Base-by-base conservation (phyloP, 2,888 invertebrate genomes). In the Helleia helle region DNA sequence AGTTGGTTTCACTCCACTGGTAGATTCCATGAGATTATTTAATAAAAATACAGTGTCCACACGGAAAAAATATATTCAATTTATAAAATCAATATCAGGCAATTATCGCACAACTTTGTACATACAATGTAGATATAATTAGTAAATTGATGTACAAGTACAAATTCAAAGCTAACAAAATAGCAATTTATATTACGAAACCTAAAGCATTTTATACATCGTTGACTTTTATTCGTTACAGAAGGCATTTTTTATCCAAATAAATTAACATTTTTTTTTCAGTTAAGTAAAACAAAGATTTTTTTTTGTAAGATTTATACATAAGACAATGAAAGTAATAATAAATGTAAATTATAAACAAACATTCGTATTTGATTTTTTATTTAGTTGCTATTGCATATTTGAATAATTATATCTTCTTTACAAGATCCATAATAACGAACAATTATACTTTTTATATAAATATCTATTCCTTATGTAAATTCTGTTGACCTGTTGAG, bases 31-130 rank as follows among this genome's bases (percentile, higher is more conserved):
- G n/a, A n/a, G n/a, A n/a, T n/a, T n/a, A 22, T 36, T n/a, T n/a
- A 47, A 50, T 47, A 49, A 55, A 52, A 53, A 66, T 60, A 56
- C 73, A 65, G 54, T 54, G 45, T 76, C 79, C 83, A 80, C 72
- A 80, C 74, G 83, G 84, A 83, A 83, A 71, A 83, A 44, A 81
- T 80, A 79, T 81, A 76, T 83, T 81, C 75, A 77, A 77, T 81
- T 83, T 80, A 80, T 75, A 83, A 84, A 84, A 83, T 80, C 81
- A 83, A 75, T 80, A 67, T 77, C 72, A 81, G 84, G 79, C 84
- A 75, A 71, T 72, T 72, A 66, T 77, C 72, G 77, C 79, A 77
- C 71, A 74, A 71, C 70, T 76, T 77, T 80, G 73, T 81, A 83
- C 79, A 81, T 70, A 73, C 17, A n/a, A n/a, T n/a, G n/a, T 31